Conservation (phyloP, 2,113 vertebrate species). For the Grammomys dolichurus region DNA sequence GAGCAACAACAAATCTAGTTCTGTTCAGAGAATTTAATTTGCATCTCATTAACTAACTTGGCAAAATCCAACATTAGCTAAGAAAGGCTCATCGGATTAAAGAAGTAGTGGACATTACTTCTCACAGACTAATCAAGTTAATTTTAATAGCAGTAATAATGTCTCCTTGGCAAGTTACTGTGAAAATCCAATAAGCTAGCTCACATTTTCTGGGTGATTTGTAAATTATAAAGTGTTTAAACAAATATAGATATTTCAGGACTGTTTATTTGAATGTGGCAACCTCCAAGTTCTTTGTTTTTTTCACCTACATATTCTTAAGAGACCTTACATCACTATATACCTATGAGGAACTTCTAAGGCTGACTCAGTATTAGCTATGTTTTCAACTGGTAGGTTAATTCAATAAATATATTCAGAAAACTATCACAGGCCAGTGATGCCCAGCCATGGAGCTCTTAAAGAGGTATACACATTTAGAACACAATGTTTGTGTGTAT, state of each 20-base stretch:
- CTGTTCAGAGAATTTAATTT: slow-evolving; percentile 64
- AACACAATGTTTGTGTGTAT: neutral
- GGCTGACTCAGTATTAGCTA: neutral
- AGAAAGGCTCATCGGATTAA: slow-evolving; percentile 71
- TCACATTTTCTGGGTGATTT: slow-evolving; percentile 30
- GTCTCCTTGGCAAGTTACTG: slow-evolving; percentile 53
- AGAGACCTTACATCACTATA: neutral
- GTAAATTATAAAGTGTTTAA: slow-evolving; percentile 45
- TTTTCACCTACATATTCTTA: neutral
- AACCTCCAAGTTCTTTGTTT: neutral
- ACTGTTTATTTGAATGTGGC: neutral
- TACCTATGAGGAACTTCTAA: neutral
- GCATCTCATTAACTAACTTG: slow-evolving; percentile 68
- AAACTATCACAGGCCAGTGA: neutral
- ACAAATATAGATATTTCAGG: neutral
- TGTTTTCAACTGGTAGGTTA: slow-evolving; percentile 14
- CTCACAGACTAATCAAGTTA: slow-evolving; percentile 61
- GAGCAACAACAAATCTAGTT: slow-evolving; percentile 57
- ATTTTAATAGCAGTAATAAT: slow-evolving; percentile 71
- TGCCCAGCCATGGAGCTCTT: neutral
- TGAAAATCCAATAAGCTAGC: slow-evolving; percentile 55
- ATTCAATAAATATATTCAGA: slow-evolving; percentile 9
- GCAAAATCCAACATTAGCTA: slow-evolving; percentile 51
- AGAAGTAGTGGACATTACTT: slow-evolving; percentile 64
- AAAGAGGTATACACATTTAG: neutral